These are phyloP conservation scores for Anadara kagoshimensis DNA, from an alignment of 1,140 invertebrate genomes.

Conservation along the genomic window DNA sequence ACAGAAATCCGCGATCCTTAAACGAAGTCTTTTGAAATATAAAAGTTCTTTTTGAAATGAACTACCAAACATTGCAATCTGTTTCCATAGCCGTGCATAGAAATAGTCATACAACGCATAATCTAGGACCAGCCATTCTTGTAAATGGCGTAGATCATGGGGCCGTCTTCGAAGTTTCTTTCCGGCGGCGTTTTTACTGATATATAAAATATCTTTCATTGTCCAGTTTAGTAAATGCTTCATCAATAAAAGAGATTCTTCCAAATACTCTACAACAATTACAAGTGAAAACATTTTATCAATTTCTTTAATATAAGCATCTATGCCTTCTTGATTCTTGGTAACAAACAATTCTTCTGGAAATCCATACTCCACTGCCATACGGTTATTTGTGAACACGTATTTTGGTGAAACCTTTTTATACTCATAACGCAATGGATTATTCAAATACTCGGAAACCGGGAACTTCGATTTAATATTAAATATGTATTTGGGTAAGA, in stretches of 20 bases:
- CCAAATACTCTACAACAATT: slow-evolving; percentile 76
- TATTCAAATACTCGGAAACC: slow-evolving; percentile 17
- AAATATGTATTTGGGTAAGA: slow-evolving; percentile 29
- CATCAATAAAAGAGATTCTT: slow-evolving; percentile 76
- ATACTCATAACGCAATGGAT: slow-evolving; percentile 37
- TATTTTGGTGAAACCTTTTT: slow-evolving; percentile 14
- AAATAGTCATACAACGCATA: slow-evolving; percentile 46
- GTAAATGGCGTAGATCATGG: not conserved
- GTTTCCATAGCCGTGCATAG: slow-evolving; percentile 27
- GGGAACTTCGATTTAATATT: slow-evolving; percentile 10
- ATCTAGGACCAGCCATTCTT: slow-evolving; percentile 20
- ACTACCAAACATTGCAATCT: slow-evolving; percentile 25
- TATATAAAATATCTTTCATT: slow-evolving; percentile 70
- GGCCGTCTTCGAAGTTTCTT: slow-evolving; percentile 13
- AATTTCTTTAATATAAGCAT: slow-evolving; percentile 24
- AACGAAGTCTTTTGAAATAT: slow-evolving; percentile 36
- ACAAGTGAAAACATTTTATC: slow-evolving; percentile 73
- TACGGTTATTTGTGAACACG: slow-evolving; percentile 50
- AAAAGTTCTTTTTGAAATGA: slow-evolving; percentile 35
- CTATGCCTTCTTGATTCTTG: slow-evolving; percentile 11
- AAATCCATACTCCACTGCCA: slow-evolving; percentile 52
- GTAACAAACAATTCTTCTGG: slow-evolving; percentile 22
- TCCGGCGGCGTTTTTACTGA: slow-evolving; percentile 26
- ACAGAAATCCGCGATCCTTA: slow-evolving; percentile 38
- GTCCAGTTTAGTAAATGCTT: slow-evolving; percentile 74